These are phyloP conservation scores for Tetramorium parvispinum DNA, from an alignment of 1,140 invertebrate species.

Conservation along the genomic window DNA sequence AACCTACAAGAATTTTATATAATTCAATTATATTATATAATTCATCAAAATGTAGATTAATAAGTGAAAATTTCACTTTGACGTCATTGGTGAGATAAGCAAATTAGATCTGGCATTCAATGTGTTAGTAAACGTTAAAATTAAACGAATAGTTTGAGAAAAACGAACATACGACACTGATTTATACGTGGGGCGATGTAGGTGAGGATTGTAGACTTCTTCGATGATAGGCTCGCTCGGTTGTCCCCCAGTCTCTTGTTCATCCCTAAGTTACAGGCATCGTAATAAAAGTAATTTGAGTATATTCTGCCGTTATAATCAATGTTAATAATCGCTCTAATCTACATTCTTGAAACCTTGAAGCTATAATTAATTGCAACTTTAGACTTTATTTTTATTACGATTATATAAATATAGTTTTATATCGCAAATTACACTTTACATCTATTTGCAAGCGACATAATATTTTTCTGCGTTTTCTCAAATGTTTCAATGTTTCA, in stretches of 20 bases:
- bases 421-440: conserved; percentile 5
- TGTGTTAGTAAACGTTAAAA: background rate
- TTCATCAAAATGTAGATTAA: background rate
- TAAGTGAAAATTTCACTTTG: background rate
- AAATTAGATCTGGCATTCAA: background rate
- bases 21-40: background rate
- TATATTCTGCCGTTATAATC: background rate
- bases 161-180: conserved; percentile 50
- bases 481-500: background rate
- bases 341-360: background rate
- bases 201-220: conserved; percentile 38
- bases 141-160: background rate
- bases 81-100: background rate
- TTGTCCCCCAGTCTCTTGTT: background rate
- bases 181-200: background rate
- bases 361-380: background rate
- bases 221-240: background rate
- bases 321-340: background rate
- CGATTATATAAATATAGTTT: background rate
- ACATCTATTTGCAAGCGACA: background rate
- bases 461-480: background rate
- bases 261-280: background rate
- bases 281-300: background rate
- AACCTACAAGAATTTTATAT: background rate
- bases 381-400: background rate